Conservation (phyloP, 2,113 vertebrate genomes). For the Mobula birostris region DNA sequence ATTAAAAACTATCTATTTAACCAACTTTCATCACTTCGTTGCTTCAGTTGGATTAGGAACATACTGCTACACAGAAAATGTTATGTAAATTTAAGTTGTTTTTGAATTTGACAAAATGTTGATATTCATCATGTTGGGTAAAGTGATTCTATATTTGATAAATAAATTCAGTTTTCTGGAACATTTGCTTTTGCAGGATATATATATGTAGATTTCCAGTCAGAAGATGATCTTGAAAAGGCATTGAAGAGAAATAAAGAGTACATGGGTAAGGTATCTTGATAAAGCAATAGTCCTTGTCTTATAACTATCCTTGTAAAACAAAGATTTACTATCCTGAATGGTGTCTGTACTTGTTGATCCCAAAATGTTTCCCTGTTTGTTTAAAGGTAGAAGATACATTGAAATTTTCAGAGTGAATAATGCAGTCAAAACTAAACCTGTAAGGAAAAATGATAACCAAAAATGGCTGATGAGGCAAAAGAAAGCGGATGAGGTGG, state of each 20-base stretch:
- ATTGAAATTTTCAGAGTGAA: constrained; percentile 70
- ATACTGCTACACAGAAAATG: background rate
- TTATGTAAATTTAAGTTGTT: background rate
- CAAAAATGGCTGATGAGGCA: constrained; percentile 56
- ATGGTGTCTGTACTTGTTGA: background rate
- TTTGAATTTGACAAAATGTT: background rate
- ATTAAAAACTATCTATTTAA: background rate
- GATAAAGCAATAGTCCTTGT: background rate
- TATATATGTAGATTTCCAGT: constrained; percentile 80
- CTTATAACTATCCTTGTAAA: background rate
- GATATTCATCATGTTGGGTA: background rate
- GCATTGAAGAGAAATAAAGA: constrained; percentile 80
- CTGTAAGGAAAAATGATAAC: background rate
- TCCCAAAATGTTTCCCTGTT: background rate
- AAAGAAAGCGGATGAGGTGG: constrained; percentile 74
- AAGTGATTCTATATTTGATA: background rate
- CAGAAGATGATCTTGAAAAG: constrained; percentile 73
- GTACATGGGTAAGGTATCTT: constrained; percentile 74
- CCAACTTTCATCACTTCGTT: background rate
- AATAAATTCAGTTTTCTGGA: constrained; percentile 1
- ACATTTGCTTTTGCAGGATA: constrained; percentile 62
- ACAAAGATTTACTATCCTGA: no score
- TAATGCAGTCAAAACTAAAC: constrained; percentile 30
- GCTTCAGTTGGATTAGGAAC: background rate
- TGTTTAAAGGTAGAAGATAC: constrained; percentile 69